Base-by-base conservation (phyloP, 2,888 invertebrate genomes). In the Bibio marci region DNA sequence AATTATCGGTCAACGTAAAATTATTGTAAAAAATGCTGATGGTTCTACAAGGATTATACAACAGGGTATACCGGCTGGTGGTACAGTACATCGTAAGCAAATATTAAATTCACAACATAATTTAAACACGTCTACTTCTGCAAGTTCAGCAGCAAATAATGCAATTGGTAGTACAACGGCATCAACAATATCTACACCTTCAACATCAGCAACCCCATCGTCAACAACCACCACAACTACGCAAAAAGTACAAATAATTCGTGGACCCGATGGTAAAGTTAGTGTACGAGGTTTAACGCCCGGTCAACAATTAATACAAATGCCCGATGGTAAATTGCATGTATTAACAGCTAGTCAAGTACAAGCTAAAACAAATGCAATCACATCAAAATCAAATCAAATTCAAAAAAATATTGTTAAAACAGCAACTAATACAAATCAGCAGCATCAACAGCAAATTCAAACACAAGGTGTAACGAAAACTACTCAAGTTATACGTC, bases 321-420 rank as follows among this genome's bases (percentile, higher is more conserved):
- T 90, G 72, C 81, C 91, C 0, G 92, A 94, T 58, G 94, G 94
- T 1, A 87, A 88, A 56, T 64, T 92, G 18, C 91, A 92, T 55
- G 78, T 92, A 14, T 65, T 72, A 33, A 62, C 67, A 8, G 57
- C 65, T 17, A 67, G 69, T 13, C 57, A 64, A 43, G 51, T 13
- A 11, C 27, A 18, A 17, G 19, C 33, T 12, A 33, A 33, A 33
- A 17, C 10, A 17, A 18, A 33, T 34, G 11, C 36, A 37, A 32
- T 15, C 2, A 27, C 17, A 19, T 17, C 19, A 26, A 22, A 22
- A 22, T 6, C 22, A 22, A 22, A 22, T 22, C 22, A 22, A 22
- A 22, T 22, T 6, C 22, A 4, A 22, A 22, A 22, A 22, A 6
- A 4, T 6, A 27, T 39, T 19, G 33, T 33, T 3, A 35, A 35